Evolutionary conservation across 2,888 invertebrate species (phyloP).

Genomic region (Odontocolon sp.): DNA sequence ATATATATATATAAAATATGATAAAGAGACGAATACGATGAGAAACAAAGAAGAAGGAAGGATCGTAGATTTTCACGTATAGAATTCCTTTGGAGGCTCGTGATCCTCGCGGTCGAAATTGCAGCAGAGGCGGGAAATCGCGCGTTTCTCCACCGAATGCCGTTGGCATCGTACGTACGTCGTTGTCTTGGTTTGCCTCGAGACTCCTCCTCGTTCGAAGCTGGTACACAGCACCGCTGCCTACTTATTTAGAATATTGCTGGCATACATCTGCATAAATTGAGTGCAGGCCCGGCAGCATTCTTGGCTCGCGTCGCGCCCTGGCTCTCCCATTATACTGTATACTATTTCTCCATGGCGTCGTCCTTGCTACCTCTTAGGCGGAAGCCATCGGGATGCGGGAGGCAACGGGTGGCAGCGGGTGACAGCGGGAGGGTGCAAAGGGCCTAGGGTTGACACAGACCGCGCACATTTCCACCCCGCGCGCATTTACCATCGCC

Average conservation of each 20-base stretch:
- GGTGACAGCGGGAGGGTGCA: constrained; percentile 15
- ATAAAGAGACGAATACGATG: neutral
- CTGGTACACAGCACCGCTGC: constrained; percentile 37
- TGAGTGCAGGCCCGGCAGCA: constrained; percentile 77
- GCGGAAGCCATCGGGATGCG: constrained; percentile 33
- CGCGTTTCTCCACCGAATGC: neutral
- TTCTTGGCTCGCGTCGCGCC: constrained; percentile 69
- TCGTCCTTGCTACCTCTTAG: constrained; percentile 63
- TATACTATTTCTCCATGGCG: constrained; percentile 60
- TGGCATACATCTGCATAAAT: constrained; percentile 81
- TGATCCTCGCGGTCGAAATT: constrained; percentile 30
- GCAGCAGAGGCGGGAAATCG: constrained; percentile 48
- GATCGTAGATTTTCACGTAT: constrained; percentile 37
- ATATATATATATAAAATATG: constrained; percentile 2
- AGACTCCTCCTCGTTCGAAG: constrained; percentile 22
- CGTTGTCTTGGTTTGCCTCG: constrained; percentile 30
- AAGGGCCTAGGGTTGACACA: constrained; percentile 47
- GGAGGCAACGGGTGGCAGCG: constrained; percentile 24
- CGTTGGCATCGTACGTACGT: constrained; percentile 27
- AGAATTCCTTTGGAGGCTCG: constrained; percentile 44
- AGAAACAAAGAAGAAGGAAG: constrained; percentile 34
- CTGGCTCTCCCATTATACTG: constrained; percentile 70
- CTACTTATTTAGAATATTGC: constrained; percentile 81
- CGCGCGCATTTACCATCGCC: constrained; percentile 56
- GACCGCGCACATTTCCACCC: constrained; percentile 52